phyloP scores from a whole-genome alignment of 1,140 invertebrate genomes.

The Copidosoma floridanum region DNA sequence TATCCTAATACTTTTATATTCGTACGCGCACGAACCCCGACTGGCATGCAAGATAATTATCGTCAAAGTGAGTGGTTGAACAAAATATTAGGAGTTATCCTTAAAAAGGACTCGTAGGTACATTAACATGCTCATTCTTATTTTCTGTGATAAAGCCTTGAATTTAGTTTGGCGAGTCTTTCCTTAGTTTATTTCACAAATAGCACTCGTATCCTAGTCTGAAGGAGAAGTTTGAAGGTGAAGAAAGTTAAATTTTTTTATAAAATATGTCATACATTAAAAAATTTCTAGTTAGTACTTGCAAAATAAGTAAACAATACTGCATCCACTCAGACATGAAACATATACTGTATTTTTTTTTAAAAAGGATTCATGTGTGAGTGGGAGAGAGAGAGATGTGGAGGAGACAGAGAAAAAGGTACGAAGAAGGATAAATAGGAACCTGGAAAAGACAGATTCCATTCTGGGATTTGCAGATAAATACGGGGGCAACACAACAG shows the following conservation, averaged over 20 bases:
- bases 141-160: conserved; percentile 51
- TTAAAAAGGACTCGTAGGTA: conserved; percentile 34
- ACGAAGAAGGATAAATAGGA: conserved; percentile 36
- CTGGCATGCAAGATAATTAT: too few relatives aligned
- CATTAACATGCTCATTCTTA: conserved; percentile 49
- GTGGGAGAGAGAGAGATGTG: too few relatives aligned
- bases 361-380: too few relatives aligned
- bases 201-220: conserved; percentile 18
- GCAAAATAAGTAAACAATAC: too few relatives aligned
- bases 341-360: conserved; percentile 33
- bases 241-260: too few relatives aligned
- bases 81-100: conserved; percentile 34
- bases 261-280: too few relatives aligned
- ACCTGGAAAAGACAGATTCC: conserved; percentile 56
- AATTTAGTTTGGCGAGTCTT: conserved; percentile 53
- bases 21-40: too few relatives aligned
- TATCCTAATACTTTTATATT: conserved; percentile 14
- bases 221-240: too few relatives aligned
- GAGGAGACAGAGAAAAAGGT: conserved; percentile 32
- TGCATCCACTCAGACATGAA: background rate
- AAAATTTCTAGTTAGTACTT: too few relatives aligned
- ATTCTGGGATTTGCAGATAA: conserved; percentile 56
- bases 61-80: too few relatives aligned
- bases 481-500: conserved; percentile 42
- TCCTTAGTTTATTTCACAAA: conserved; percentile 52